Base-by-base conservation (phyloP, 2,113 vertebrate species). In the Trinectes maculatus region DNA sequence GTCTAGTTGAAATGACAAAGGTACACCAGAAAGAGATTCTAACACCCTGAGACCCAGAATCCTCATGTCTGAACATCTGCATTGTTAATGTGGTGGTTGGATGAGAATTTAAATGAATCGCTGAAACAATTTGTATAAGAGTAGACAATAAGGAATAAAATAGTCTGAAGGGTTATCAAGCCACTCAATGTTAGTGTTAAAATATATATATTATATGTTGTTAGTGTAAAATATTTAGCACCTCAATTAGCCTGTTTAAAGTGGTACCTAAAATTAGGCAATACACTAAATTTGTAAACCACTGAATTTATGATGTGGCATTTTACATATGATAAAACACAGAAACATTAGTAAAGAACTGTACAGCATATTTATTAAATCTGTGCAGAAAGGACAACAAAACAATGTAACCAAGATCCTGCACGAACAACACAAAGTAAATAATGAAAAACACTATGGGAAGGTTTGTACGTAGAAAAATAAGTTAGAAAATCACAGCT, bases 291-390 rank as follows among this genome's bases (percentile, higher is more conserved):
- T n/a, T 26, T 34, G 12, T 61, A 26, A 55, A 39, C 29, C 6
- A 25, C 22, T 4, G 26, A 10, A 4, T 33, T 16, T 19, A 16
- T 55, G 44, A 24, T 47, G 22, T 6, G 33, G 15, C 16, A 3
- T 29, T 58, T 33, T 52, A 4, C 11, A 15, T 8, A 4, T 21
- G 5, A 71, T 47, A 52, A 49, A 46, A 56, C 12, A 62, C 13
- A 55, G 6, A 43, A 11, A 39, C n/a, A 44, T 12, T 13, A 46
- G 39, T 79, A 61, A 74, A 70, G 54, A 85, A 77, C 74, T 83
- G 72, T 80, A 78, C 73, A 86, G 16, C 10, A 47, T 75, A 69
- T 88, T 89, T 89, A 89, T 85, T 85, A 59, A 72, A 77, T 71
- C 18, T 80, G 67, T 68, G 64, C 39, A 71, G 82, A 68, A 60